phyloP scores from a whole-genome alignment of 2,113 vertebrate species.

The Nicator chloris region DNA sequence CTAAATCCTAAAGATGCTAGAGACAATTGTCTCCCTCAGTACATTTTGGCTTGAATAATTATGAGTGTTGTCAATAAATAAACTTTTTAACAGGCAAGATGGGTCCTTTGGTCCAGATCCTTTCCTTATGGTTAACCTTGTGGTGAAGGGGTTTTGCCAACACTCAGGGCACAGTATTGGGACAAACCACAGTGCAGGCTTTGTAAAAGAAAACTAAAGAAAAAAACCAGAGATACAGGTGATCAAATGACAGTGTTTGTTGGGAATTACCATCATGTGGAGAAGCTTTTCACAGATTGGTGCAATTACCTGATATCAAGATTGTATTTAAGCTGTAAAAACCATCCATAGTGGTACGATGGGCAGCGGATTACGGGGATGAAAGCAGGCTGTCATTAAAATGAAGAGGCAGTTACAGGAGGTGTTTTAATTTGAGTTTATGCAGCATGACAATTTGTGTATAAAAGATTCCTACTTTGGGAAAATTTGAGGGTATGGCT shows the following conservation, averaged over 20 bases:
- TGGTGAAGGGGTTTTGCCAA: not conserved
- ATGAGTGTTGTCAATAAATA: not conserved
- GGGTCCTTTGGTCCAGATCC: not conserved
- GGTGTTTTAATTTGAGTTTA: not conserved
- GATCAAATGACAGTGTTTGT: not conserved
- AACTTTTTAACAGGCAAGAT: not conserved
- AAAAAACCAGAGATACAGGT: not conserved
- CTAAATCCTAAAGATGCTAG: not conserved
- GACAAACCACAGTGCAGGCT: not conserved
- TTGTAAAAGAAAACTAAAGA: not conserved
- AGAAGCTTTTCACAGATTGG: not conserved
- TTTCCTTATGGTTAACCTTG: not conserved
- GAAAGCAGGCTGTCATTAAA: constrained; percentile 4
- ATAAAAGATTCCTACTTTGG: not conserved
- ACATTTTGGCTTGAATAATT: not conserved
- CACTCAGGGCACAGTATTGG: not conserved
- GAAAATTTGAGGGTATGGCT: not conserved
- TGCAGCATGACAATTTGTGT: not conserved
- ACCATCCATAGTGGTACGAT: not conserved
- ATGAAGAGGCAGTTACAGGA: not conserved
- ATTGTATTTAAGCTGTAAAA: constrained; percentile 28
- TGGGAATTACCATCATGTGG: not conserved
- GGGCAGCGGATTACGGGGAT: not conserved
- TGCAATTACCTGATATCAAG: constrained; percentile 28
- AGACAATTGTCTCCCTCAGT: not conserved